Percentiles rank a stretch among this genome's conserved stretches.
phyloP scores from a whole-genome alignment of 64 coral and sea anemone species.

The Dendronephthya gigantea region DNA sequence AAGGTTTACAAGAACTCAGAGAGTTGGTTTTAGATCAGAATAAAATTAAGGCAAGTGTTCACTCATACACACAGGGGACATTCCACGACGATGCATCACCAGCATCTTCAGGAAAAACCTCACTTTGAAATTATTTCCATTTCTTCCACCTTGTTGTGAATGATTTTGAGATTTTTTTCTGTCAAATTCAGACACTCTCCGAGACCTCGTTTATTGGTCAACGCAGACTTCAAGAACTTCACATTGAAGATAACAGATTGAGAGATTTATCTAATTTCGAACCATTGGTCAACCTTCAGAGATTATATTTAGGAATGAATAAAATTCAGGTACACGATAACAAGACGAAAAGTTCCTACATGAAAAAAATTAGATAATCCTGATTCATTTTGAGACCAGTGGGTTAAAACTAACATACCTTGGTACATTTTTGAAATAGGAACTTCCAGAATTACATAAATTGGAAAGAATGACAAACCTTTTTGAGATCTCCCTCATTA shows the following conservation, averaged over 20 bases:
- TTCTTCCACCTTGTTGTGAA: too few relatives aligned
- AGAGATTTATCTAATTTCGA: conserved; percentile 61
- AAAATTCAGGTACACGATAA: conserved; percentile 64
- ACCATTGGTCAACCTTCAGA: conserved; percentile 66
- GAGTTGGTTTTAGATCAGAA: conserved; percentile 92
- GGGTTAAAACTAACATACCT: too few relatives aligned
- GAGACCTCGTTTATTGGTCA: conserved; percentile 47
- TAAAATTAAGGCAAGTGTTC: conserved; percentile 67
- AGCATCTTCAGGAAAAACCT: too few relatives aligned
- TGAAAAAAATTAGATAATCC: too few relatives aligned
- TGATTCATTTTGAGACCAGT: too few relatives aligned
- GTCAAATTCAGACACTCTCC: conserved; percentile 53
- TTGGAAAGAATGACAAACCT: conserved; percentile 70
- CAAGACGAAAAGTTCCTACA: too few relatives aligned
- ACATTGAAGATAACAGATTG: conserved; percentile 39
- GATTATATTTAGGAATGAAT: conserved; percentile 98
- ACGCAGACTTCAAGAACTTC: conserved; percentile 10
- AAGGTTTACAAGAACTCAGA: conserved; percentile 61
- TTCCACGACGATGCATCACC: too few relatives aligned
- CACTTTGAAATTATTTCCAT: too few relatives aligned
- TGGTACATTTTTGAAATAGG: conserved; percentile 44
- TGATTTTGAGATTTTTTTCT: too few relatives aligned
- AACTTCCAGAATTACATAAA: conserved; percentile 64
- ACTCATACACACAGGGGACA: too few relatives aligned
- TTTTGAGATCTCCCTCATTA: conserved; percentile 89